Base-by-base conservation (phyloP, 2,113 vertebrate species). In the Rhinopithecus roxellana region DNA sequence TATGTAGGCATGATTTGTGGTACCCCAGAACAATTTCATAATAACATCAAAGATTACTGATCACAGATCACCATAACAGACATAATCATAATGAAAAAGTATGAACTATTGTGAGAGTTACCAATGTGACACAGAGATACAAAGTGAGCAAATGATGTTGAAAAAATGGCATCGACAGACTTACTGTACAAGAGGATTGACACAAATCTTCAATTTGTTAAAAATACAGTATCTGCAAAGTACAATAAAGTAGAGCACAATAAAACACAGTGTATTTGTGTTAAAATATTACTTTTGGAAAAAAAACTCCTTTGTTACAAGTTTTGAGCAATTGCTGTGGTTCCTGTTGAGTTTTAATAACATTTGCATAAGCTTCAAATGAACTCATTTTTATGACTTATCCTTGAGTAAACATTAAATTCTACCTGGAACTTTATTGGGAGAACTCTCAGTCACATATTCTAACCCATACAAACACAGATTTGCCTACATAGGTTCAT, bases 401-500 rank as follows among this genome's bases (percentile, higher is more conserved):
- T 74, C 67, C 50, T 81, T 94, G 48, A 96, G 43, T 88, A 96
- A 81, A 89, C 74, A 93, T 30, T 70, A n/a, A 80, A 75, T 86
- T 80, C 55, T 77, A 61, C 14, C 40, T 6, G 4, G 35, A 86
- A 96, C 35, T 57, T 85, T 69, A 80, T 6, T 30, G 75, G 48
- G 40, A 86, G 72, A 57, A 75, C 6, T 20, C 38, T 18, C 6
- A 43, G 38, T 50, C 45, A 69, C 45, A 48, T 43, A 43, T 59
- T 69, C 40, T 11, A 52, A 23, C 30, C 9, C 9, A 4, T 1
- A 59, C 12, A 96, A 6, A 86, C 7, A 77, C 2, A 77, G 30
- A 89, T 86, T 93, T 11, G 11, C 13, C 67, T 59, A 13, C 32
- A 75, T 5, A 8, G 5, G 72, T 67, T 86, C 10, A 32, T 74